Percentiles rank a stretch among this genome's conserved stretches.
Evolutionary conservation across 92 coral and sea anemone genomes (phyloP).

Genomic region (Desmophyllum pertusum): DNA sequence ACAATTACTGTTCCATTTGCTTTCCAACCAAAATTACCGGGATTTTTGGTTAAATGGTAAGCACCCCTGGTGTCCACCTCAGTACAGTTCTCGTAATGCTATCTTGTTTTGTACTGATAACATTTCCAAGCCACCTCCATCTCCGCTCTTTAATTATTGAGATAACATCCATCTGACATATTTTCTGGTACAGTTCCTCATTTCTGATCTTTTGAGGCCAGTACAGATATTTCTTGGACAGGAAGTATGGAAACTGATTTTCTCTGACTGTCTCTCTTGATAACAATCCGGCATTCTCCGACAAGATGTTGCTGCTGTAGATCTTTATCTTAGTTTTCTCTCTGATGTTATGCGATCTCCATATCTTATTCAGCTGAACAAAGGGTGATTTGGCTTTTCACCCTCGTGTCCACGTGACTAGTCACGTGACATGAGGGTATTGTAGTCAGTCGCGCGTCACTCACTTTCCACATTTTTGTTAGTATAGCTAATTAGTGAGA

Average conservation of each 20-base stretch:
- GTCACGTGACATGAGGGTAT: too few species aligned
- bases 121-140: neutral
- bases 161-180: too few species aligned
- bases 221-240: constrained; percentile 1
- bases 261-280: neutral
- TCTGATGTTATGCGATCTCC: constrained; percentile 4
- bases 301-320: neutral
- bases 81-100: neutral
- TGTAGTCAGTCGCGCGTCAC: neutral
- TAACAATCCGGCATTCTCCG: neutral
- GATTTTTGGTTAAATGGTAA: too few species aligned
- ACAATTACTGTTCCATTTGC: too few species aligned
- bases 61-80: too few species aligned
- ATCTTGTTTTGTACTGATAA: neutral
- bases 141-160: too few species aligned
- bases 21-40: too few species aligned
- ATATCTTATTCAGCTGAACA: constrained; percentile 11
- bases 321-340: neutral
- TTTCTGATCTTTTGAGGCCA: neutral
- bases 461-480: too few species aligned
- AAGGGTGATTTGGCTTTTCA: neutral
- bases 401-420: too few species aligned
- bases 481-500: too few species aligned
- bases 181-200: too few species aligned
- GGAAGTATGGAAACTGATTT: neutral